These are phyloP conservation scores for Melitaea cinxia DNA, from an alignment of 1,140 invertebrate genomes.

Conservation along the genomic window DNA sequence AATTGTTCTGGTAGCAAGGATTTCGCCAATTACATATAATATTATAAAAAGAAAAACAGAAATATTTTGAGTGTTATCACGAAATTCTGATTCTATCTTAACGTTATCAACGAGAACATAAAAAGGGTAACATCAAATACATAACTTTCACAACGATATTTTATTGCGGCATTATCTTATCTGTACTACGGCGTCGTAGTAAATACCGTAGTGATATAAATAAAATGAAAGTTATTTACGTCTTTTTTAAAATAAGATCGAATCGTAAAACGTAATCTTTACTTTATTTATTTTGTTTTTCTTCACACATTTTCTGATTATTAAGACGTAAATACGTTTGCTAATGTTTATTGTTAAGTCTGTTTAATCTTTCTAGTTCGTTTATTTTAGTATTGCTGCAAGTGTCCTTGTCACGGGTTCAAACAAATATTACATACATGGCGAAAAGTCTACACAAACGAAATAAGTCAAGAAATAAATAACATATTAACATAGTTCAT, in stretches of 20 bases:
- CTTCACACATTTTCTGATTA: background rate
- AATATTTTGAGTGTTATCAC: conserved; percentile 17
- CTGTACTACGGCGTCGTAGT: conserved; percentile 32
- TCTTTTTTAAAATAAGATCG: conserved; percentile 5
- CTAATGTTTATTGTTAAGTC: too few species aligned
- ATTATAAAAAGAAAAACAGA: too few species aligned
- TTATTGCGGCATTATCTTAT: conserved; percentile 50
- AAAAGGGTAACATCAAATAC: conserved; percentile 35
- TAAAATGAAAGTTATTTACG: conserved; percentile 22
- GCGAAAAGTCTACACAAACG: too few species aligned
- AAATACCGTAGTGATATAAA: conserved; percentile 52
- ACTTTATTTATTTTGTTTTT: background rate
- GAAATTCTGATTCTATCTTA: conserved; percentile 39
- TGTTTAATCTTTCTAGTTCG: too few species aligned
- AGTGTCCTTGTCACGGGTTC: too few species aligned
- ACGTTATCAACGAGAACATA: conserved; percentile 41
- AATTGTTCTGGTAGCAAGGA: too few species aligned
- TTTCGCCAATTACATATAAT: too few species aligned
- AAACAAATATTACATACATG: too few species aligned
- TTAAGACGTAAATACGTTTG: too few species aligned
- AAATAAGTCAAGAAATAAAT: too few species aligned
- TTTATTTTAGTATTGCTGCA: too few species aligned
- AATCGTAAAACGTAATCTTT: background rate
- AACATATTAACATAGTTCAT: too few species aligned
- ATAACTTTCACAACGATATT: conserved; percentile 55